Conservation (phyloP, 2,888 invertebrate species). For the Pterobdella sp. region DNA sequence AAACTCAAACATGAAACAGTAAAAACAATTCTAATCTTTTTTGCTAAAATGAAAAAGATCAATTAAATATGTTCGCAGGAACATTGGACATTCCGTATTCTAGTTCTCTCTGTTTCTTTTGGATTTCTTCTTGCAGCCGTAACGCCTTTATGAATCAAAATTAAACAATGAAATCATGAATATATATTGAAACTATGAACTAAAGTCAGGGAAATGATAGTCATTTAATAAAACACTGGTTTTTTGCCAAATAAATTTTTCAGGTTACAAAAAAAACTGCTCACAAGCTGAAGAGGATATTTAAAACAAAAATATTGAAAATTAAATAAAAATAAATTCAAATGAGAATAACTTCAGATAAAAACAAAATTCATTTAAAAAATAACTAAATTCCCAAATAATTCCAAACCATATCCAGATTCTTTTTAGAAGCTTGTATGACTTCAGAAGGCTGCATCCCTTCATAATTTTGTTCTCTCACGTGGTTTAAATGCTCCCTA, state of each 20-base stretch:
- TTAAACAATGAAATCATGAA: too few relatives aligned
- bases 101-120: constrained; percentile 7
- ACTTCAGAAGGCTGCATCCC: constrained; percentile 12
- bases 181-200: too few relatives aligned
- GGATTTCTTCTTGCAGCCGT: constrained; percentile 20
- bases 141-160: constrained; percentile 23
- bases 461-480: constrained; percentile 12
- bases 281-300: too few relatives aligned
- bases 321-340: too few relatives aligned
- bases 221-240: too few relatives aligned
- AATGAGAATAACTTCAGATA: too few relatives aligned
- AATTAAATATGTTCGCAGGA: constrained; percentile 4
- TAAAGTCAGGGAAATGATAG: too few relatives aligned
- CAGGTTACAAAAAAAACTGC: too few relatives aligned
- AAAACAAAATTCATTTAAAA: too few relatives aligned
- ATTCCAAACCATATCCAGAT: constrained; percentile 23
- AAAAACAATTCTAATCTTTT: neutral
- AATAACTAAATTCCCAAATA: too few relatives aligned
- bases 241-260: too few relatives aligned
- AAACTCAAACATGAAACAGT: neutral
- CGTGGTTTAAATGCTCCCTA: neutral
- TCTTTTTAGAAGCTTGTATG: neutral
- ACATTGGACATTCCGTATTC: constrained; percentile 12
- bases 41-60: neutral
- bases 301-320: too few relatives aligned